Conservation (phyloP, 2,888 invertebrate genomes). For the Drosophila kokeensis region DNA sequence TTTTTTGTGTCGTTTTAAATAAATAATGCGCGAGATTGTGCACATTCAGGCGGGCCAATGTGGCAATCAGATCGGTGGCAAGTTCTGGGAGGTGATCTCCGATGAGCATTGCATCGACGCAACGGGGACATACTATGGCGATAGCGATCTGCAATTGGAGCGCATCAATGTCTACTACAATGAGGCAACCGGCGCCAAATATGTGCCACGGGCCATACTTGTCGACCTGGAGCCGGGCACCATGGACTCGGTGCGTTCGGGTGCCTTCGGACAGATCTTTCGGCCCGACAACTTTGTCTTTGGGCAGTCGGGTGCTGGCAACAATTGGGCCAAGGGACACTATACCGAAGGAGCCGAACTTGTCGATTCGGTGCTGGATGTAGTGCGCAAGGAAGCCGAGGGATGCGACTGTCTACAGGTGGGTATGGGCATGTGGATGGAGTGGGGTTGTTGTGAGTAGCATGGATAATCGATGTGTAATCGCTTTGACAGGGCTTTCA, state of each 20-base stretch:
- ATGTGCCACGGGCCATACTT: constrained; percentile 96
- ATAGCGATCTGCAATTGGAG: constrained; percentile 96
- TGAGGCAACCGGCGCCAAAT: constrained; percentile 96
- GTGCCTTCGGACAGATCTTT: constrained; percentile 97
- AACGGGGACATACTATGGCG: constrained; percentile 95
- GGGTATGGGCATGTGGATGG: not conserved
- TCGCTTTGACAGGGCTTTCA: constrained; percentile 88
- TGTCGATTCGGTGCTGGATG: constrained; percentile 93
- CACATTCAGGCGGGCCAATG: constrained; percentile 98
- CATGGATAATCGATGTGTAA: not conserved
- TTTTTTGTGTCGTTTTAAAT: not conserved
- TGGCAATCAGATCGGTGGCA: constrained; percentile 98
- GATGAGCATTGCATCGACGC: constrained; percentile 98
- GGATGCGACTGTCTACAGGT: constrained; percentile 94
- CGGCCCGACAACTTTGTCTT: constrained; percentile 98
- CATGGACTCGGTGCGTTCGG: constrained; percentile 98
- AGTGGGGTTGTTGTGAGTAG: not conserved
- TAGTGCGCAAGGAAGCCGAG: constrained; percentile 94
- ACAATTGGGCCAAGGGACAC: constrained; percentile 96
- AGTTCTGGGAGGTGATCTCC: constrained; percentile 98
- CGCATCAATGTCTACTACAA: constrained; percentile 98
- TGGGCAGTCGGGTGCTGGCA: constrained; percentile 93
- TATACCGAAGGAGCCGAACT: constrained; percentile 97
- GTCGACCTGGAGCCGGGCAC: constrained; percentile 98
- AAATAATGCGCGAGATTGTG: constrained; percentile 96